Percentiles rank a stretch among this genome's conserved stretches.
These are phyloP conservation scores for Centroberyx gerrardi DNA, from an alignment of 2,797 vertebrate species.

Conservation along the genomic window DNA sequence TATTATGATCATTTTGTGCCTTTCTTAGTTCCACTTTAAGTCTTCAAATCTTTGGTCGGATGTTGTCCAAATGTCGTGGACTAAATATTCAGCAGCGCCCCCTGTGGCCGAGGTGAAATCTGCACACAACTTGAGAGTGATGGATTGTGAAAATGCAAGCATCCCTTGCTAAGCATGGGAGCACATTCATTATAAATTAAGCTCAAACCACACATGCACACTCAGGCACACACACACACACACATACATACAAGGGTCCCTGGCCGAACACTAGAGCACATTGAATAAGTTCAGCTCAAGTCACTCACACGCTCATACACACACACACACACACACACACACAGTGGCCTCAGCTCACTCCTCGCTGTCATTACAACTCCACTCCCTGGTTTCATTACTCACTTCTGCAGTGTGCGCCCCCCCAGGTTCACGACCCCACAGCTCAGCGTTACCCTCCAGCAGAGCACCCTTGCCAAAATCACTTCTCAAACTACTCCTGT, in stretches of 20 bases:
- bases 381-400: conserved; percentile 49
- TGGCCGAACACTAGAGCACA: neutral
- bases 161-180: conserved; percentile 28
- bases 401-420: conserved; percentile 31
- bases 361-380: conserved; percentile 38
- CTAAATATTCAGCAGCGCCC: neutral
- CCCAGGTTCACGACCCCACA: conserved; percentile 33
- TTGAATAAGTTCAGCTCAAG: conserved; percentile 37
- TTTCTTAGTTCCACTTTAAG: neutral
- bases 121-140: conserved; percentile 28
- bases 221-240: neutral
- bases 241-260: neutral
- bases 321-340: conserved; percentile 7
- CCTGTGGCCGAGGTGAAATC: conserved; percentile 10
- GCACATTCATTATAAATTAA: neutral
- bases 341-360: conserved; percentile 41
- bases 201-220: neutral
- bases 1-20: neutral
- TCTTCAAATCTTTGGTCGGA: conserved; percentile 9
- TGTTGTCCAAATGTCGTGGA: neutral
- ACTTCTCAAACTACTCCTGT: conserved; percentile 38
- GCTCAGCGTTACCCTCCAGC: conserved; percentile 41
- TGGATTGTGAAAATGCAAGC: conserved; percentile 40
- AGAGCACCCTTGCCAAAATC: conserved; percentile 37
- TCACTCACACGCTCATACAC: neutral